Evolutionary conservation across 2,888 invertebrate genomes (phyloP), one percentile per base, ranked within the genome.

Genomic region (Nineta flava): DNA sequence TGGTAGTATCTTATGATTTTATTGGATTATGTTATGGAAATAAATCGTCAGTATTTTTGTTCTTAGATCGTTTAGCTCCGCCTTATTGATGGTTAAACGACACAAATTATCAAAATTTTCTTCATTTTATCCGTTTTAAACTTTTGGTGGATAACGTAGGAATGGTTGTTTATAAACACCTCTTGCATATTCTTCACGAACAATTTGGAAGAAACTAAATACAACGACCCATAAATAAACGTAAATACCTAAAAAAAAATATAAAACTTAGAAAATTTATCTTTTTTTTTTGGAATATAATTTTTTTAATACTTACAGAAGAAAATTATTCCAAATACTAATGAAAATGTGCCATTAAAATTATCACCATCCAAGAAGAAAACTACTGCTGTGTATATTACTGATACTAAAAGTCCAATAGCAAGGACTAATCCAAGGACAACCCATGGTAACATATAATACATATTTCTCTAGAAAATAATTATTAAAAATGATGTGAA

Each of bases 381-480:
- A 45, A 79, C 79, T 56, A 87, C 79, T 41, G 81, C 77, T 15
- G 85, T 87, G 63, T 86, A 87, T 50, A 88, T 74, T 35, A 88
- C 76, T 52, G 86, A 87, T 56, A 88, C 80, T 43, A 87, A 69
- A 50, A 87, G 65, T 2, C 84, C 86, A 55, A 88, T 74, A 9
- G 82, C 82, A 47, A 87, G 71, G 72, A 88, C 82, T 51, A 87
- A 77, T 4, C 87, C 87, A 47, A 88, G 71, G 46, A 85, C 77
- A 35, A 90, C 84, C 84, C 86, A 88, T 6, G 87, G 87, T 49
- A 87, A 72, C 86, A 88, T 87, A 60, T 86, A 65, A 69, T 81
- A 83, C 59, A 84, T 82, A 60, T 86, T 83, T 59, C 82, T 75
- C 87, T 87, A 68, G n/a, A 72, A 66, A 51, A 50, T 13, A 45